A percentile compares a stretch with the other conserved stretches of the same genome.
Conservation (phyloP, 2,797 vertebrate genomes). For the Sebastes vulpes region DNA sequence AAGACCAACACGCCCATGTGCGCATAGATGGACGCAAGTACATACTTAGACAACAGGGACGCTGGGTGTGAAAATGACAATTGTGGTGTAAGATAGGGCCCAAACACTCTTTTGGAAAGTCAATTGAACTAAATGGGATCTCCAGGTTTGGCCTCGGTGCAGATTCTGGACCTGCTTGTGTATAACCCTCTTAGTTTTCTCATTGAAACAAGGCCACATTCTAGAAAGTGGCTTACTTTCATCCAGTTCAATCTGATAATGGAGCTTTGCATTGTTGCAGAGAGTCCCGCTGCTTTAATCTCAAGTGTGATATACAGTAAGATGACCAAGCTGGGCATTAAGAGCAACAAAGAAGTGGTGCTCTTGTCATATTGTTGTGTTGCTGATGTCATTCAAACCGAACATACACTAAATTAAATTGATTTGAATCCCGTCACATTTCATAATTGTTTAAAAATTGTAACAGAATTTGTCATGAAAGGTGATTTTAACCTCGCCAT, state of each 20-base stretch:
- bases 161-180: constrained; percentile 21
- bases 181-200: not conserved
- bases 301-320: constrained; percentile 9
- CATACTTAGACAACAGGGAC: no score
- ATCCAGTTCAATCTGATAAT: constrained; percentile 48
- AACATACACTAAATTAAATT: not conserved
- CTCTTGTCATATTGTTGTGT: not conserved
- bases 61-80: no score
- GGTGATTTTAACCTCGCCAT: no score
- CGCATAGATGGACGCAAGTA: no score
- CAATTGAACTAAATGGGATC: constrained; percentile 11
- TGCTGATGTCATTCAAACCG: not conserved
- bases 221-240: constrained; percentile 10
- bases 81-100: not conserved
- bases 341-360: not conserved
- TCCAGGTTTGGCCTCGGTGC: not conserved
- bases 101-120: not conserved
- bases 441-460: no score
- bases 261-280: constrained; percentile 28
- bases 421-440: not conserved
- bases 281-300: constrained; percentile 42
- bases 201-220: constrained; percentile 19
- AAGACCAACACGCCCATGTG: no score
- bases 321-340: not conserved
- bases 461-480: no score